Evolutionary conservation across 2,888 invertebrate genomes (phyloP).

Genomic region (Trissolcus brochymenae): DNA sequence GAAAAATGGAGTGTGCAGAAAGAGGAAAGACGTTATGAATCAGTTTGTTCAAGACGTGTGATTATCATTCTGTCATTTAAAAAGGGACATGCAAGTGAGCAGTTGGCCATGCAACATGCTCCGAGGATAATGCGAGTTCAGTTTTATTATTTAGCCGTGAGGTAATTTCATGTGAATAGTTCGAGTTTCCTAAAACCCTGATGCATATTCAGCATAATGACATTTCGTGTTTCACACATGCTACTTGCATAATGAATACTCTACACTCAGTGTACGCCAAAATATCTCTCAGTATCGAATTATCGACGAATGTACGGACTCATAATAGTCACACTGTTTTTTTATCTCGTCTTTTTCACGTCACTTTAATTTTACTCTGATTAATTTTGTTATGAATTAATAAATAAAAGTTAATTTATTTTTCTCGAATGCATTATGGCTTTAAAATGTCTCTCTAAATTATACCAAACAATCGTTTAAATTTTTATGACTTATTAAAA

Average conservation of each 20-base stretch:
- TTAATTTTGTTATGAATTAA: too few species aligned
- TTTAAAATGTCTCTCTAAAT: too few species aligned
- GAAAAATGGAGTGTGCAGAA: conserved; percentile 45
- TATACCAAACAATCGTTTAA: too few species aligned
- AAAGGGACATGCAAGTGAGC: conserved; percentile 64
- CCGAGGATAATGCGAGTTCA: conserved; percentile 34
- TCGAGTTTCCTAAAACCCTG: conserved; percentile 37
- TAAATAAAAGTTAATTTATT: too few species aligned
- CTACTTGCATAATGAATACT: conserved; percentile 29
- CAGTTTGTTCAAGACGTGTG: conserved; percentile 65
- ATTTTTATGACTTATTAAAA: too few species aligned
- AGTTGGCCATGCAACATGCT: conserved; percentile 59
- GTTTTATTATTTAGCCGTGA: conserved; percentile 48
- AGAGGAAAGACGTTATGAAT: conserved; percentile 60
- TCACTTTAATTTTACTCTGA: too few species aligned
- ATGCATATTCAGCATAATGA: conserved; percentile 30
- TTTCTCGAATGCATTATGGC: too few species aligned
- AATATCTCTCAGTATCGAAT: conserved; percentile 26
- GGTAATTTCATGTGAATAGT: conserved; percentile 37
- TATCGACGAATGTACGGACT: conserved; percentile 26
- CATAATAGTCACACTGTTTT: too few species aligned
- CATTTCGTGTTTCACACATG: conserved; percentile 31
- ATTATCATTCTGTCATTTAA: conserved; percentile 72
- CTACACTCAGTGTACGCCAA: conserved; percentile 3
- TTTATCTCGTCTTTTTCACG: too few species aligned